Conservation (phyloP, 2,113 vertebrate genomes). For the Nerophis ophidion region DNA sequence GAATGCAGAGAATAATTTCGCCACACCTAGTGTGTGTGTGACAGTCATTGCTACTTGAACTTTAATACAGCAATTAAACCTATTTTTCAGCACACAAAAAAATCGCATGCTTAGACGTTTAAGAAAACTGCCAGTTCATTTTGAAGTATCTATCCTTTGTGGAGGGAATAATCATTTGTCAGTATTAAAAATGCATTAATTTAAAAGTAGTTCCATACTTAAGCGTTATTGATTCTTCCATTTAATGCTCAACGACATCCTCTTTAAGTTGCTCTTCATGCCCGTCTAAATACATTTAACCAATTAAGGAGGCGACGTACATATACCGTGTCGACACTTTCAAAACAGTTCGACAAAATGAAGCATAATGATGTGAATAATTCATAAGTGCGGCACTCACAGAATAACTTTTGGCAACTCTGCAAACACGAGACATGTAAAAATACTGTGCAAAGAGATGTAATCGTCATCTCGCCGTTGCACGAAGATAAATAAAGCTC, state of each 20-base stretch:
- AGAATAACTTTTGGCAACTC: not conserved
- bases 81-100: not conserved
- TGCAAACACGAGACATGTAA: not conserved
- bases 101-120: not conserved
- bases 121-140: not conserved
- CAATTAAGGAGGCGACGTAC: not conserved
- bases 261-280: conserved; percentile 3
- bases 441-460: too few species aligned
- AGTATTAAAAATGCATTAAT: conserved; percentile 3
- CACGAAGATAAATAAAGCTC: too few species aligned
- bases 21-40: too few species aligned
- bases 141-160: not conserved
- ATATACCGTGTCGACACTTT: not conserved
- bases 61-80: not conserved
- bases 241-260: conserved; percentile 4
- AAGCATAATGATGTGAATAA: conserved; percentile 5
- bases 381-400: not conserved
- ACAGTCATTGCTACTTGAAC: too few species aligned
- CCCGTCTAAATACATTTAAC: conserved; percentile 4
- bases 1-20: too few species aligned
- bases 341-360: not conserved
- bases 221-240: conserved; percentile 3
- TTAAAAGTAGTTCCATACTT: not conserved
- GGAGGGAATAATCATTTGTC: not conserved
- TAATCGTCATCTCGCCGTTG: too few species aligned